Base-by-base conservation (phyloP, 2,797 vertebrate species). In the Brachyrhaphis roseni region DNA sequence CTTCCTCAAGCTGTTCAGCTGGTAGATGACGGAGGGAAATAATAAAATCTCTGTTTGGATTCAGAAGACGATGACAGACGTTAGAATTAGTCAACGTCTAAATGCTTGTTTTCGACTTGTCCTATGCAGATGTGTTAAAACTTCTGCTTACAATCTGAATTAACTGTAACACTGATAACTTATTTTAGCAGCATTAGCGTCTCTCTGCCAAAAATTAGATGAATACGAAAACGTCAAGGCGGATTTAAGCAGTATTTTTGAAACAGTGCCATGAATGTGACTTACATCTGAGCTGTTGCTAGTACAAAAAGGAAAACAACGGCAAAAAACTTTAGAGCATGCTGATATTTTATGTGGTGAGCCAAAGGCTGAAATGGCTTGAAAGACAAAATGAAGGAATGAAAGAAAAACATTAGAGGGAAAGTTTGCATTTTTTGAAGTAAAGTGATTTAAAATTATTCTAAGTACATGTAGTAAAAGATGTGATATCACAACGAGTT, bases 1-100 rank as follows among this genome's bases (percentile, higher is more conserved):
- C 83, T 94, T 96, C 89, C 91, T 96, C 90, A 96, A 96, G 74
- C 93, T 96, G 59, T 96, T 96, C 90, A 95, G 95, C 88, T 96
- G 95, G 94, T 95, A 96, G 93, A 95, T 18, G 31, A 70, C 77
- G 49, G 59, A n/a, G 16, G 1, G 0, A 10, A 53, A 26, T 26
- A 47, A 16, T 15, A 43, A 62, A 45, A 78, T 39, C 36, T 83
- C 83, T 57, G 57, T 82, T 85, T 72, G 70, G 53, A 83, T 80
- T 76, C 70, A 77, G 31, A 55, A 78, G 41, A 75, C 78, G 43
- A 76, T 59, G 53, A 39, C 49, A 46, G 75, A 74, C 16, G 26
- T 51, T 26, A n/a, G 20, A 70, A 28, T 41, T 41, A 26, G 34
- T 20, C 20, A 2, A 20, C 36, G 62, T 36, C 31, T 64, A 39